These are phyloP conservation scores for Panagrolaimus sp. DNA, from an alignment of 1,140 invertebrate genomes.

Conservation along the genomic window DNA sequence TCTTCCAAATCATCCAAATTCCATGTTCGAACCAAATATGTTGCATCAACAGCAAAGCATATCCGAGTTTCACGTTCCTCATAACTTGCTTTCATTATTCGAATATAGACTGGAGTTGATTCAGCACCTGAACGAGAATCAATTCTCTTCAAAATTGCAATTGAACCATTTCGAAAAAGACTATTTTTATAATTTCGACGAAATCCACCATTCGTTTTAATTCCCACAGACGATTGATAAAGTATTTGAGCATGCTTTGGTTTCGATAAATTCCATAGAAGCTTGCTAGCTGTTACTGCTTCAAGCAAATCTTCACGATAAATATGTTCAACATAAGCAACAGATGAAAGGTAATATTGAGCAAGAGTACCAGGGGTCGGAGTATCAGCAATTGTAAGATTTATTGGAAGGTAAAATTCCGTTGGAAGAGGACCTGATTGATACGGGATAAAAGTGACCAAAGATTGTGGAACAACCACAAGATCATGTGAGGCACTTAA, in stretches of 20 bases:
- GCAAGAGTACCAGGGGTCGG: too few relatives aligned
- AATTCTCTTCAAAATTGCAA: conserved; percentile 3
- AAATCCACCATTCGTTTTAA: background rate
- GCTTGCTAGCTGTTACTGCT: background rate
- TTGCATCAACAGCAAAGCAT: background rate
- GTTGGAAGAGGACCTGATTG: too few relatives aligned
- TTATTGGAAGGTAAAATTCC: too few relatives aligned
- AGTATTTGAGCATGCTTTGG: background rate
- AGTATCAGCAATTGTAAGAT: too few relatives aligned
- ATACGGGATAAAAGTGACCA: too few relatives aligned
- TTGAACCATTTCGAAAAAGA: background rate
- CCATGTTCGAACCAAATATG: background rate
- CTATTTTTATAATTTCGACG: background rate
- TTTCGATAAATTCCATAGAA: background rate
- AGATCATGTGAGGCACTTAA: too few relatives aligned
- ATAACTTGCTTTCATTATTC: background rate
- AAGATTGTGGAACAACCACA: too few relatives aligned
- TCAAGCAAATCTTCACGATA: background rate
- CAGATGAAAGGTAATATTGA: background rate
- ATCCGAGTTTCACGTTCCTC: background rate
- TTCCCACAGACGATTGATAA: background rate
- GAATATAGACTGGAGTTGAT: background rate
- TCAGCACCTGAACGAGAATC: background rate
- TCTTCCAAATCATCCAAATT: background rate
- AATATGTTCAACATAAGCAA: background rate